These are phyloP conservation scores for Poicephalus gulielmi DNA, from an alignment of 2,113 vertebrate genomes.

Conservation along the genomic window DNA sequence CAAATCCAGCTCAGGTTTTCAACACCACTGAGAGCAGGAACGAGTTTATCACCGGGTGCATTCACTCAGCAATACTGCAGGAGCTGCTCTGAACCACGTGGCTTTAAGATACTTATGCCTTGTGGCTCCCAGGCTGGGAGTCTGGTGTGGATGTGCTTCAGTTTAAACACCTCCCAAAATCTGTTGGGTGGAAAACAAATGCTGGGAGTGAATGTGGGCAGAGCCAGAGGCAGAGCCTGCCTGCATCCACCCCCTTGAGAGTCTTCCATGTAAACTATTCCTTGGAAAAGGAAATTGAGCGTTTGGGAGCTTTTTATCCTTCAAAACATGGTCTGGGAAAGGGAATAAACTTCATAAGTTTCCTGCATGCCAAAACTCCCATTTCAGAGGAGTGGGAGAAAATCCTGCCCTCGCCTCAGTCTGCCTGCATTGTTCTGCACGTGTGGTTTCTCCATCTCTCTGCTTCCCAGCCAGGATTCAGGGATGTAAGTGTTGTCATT, in stretches of 20 bases:
- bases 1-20: not conserved
- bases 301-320: not conserved
- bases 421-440: not conserved
- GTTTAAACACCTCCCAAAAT: not conserved
- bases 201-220: not conserved
- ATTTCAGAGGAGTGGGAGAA: not conserved
- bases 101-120: not conserved
- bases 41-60: not conserved
- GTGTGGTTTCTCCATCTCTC: not conserved
- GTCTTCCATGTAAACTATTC: not conserved
- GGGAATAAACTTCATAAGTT: not conserved
- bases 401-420: not conserved
- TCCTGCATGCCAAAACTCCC: rapidly evolving
- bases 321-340: not conserved
- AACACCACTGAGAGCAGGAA: not conserved
- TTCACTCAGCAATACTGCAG: not conserved
- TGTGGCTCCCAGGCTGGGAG: not conserved
- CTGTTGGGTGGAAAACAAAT: not conserved
- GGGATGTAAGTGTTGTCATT: not conserved
- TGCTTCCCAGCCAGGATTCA: not conserved
- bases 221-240: not conserved
- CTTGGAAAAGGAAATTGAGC: not conserved
- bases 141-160: not conserved
- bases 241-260: not conserved
- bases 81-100: not conserved